These are phyloP conservation scores for Trichogramma pretiosum DNA, from an alignment of 1,140 invertebrate genomes.

Conservation along the genomic window DNA sequence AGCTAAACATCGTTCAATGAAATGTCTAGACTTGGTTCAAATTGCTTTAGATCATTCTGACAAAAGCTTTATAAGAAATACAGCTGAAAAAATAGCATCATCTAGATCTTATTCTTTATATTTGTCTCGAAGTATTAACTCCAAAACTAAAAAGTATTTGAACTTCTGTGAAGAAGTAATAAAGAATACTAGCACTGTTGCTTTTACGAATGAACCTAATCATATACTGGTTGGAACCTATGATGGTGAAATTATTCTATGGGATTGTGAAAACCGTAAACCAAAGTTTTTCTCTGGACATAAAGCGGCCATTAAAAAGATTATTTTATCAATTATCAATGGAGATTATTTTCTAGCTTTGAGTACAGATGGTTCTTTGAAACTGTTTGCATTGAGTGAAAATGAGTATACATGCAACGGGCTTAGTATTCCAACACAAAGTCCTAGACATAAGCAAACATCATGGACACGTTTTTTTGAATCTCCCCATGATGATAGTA, in stretches of 20 bases:
- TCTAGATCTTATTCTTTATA: conserved; percentile 26
- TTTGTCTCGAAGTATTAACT: conserved; percentile 23
- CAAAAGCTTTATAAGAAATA: conserved; percentile 33
- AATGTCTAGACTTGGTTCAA: conserved; percentile 42
- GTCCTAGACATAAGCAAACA: conserved; percentile 34
- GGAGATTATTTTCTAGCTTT: conserved; percentile 34
- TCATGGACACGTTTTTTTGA: conserved; percentile 30
- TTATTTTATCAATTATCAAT: conserved; percentile 29
- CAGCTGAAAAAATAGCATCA: conserved; percentile 34
- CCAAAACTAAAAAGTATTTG: conserved; percentile 15
- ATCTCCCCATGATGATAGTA: conserved; percentile 29
- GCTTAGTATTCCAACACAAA: conserved; percentile 17
- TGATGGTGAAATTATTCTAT: conserved; percentile 30
- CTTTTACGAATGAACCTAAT: conserved; percentile 32
- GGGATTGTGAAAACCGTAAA: conserved; percentile 28
- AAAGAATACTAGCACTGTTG: conserved; percentile 24
- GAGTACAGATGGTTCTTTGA: conserved; percentile 32
- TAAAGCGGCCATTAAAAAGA: conserved; percentile 30
- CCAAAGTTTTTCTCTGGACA: conserved; percentile 30
- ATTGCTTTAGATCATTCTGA: conserved; percentile 40
- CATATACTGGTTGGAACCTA: conserved; percentile 34
- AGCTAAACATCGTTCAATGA: conserved; percentile 37
- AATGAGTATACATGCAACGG: conserved; percentile 21
- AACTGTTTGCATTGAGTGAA: conserved; percentile 30
- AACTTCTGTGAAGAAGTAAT: conserved; percentile 30